phyloP scores from a whole-genome alignment of 64 coral and sea anemone species.

The Montipora sp. region DNA sequence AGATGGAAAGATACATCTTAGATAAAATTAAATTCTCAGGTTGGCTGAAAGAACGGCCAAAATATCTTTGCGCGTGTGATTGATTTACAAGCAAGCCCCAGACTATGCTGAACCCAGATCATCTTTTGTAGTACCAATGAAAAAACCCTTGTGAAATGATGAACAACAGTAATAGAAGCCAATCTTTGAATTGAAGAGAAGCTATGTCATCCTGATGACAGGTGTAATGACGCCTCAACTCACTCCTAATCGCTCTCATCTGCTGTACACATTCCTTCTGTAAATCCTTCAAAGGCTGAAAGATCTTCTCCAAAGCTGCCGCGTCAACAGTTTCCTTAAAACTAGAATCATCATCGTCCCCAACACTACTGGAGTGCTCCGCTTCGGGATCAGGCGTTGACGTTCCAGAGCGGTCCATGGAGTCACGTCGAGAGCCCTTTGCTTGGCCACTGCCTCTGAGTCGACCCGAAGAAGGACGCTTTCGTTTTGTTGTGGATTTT shows the following conservation, averaged over 20 bases:
- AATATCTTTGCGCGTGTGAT: too few species aligned
- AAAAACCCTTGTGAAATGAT: conserved; percentile 82
- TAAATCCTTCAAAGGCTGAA: conserved; percentile 86
- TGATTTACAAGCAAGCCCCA: too few species aligned
- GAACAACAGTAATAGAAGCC: conserved; percentile 84
- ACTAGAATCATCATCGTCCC: conserved; percentile 95
- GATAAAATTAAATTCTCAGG: too few species aligned
- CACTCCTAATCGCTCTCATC: conserved; percentile 91
- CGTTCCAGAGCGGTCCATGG: conserved; percentile 70
- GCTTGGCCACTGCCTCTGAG: conserved; percentile 32
- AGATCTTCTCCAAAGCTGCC: conserved; percentile 73
- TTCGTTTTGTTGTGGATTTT: conserved; percentile 70
- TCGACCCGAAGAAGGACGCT: conserved; percentile 71
- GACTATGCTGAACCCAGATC: background rate
- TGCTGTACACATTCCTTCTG: conserved; percentile 92
- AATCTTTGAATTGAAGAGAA: conserved; percentile 92
- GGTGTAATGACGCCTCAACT: conserved; percentile 84
- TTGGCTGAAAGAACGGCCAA: too few species aligned
- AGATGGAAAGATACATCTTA: too few species aligned
- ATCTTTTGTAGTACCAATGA: conserved; percentile 87
- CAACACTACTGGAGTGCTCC: conserved; percentile 82
- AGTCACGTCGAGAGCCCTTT: conserved; percentile 53
- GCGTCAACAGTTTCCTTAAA: conserved; percentile 73
- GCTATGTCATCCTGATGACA: conserved; percentile 91
- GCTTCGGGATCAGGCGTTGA: conserved; percentile 86